A percentile compares a stretch with the other conserved stretches of the same genome.
These are phyloP conservation scores for Mnemiopsis leidyi DNA, from an alignment of 37 sponge, comb jelly and placozoan genomes.

Conservation along the genomic window DNA sequence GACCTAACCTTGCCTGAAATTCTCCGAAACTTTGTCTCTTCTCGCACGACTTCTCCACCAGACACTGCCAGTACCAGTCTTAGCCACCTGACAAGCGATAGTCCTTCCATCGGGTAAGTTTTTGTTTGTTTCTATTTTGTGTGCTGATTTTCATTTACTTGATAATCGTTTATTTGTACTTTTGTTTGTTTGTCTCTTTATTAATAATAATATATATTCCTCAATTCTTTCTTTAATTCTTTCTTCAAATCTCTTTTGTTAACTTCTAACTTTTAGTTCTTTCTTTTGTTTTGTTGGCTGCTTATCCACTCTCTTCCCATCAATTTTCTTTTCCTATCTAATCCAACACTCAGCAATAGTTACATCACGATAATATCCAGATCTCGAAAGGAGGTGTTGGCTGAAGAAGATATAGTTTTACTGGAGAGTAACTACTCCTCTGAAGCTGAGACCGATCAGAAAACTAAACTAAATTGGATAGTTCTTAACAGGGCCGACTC, in stretches of 20 bases:
- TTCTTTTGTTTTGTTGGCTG: too few species aligned
- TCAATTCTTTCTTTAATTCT: too few species aligned
- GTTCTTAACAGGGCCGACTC: not conserved
- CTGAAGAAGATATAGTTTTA: not conserved
- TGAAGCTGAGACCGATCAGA: not conserved
- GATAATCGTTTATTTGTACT: too few species aligned
- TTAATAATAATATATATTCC: too few species aligned
- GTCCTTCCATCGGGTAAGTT: not conserved
- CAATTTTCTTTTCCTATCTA: too few species aligned
- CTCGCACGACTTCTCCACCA: not conserved
- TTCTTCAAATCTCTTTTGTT: too few species aligned
- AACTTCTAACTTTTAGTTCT: too few species aligned
- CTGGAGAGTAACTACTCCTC: not conserved
- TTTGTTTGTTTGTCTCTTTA: too few species aligned
- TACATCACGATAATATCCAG: too few species aligned
- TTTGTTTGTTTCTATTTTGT: not conserved
- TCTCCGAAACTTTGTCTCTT: not conserved
- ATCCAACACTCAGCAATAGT: too few species aligned
- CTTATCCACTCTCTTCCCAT: too few species aligned
- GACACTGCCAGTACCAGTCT: conserved; percentile 27
- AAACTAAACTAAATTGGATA: not conserved
- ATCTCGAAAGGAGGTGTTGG: not conserved
- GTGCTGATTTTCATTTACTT: too few species aligned
- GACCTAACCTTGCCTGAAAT: not conserved
- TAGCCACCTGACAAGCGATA: not conserved